phyloP scores from a whole-genome alignment of 2,797 vertebrate genomes.

The Atherinosoma microstoma region DNA sequence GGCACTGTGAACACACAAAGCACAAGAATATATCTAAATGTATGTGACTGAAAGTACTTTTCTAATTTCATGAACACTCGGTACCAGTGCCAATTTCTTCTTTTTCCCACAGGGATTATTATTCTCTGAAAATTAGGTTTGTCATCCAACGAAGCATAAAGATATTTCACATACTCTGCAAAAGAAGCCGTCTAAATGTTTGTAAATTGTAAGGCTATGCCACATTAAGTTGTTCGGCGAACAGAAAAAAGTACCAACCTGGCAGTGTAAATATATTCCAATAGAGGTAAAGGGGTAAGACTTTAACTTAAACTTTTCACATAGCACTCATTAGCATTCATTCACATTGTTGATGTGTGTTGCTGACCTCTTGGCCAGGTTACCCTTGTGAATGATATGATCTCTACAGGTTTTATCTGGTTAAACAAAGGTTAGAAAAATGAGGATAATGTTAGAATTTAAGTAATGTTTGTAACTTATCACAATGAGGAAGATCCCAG shows the following conservation, averaged over 20 bases:
- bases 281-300: not conserved
- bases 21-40: not conserved
- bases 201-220: not conserved
- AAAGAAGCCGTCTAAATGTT: not conserved
- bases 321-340: not conserved
- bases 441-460: not conserved
- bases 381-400: too few relatives aligned
- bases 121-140: slow-evolving; percentile 7
- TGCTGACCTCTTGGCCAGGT: not conserved
- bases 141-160: slow-evolving; percentile 1
- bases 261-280: not conserved
- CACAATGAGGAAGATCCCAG: not conserved
- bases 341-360: not conserved
- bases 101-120: not conserved
- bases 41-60: not conserved
- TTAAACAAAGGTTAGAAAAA: too few relatives aligned
- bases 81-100: not conserved
- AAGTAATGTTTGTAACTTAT: not conserved
- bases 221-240: not conserved
- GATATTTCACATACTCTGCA: not conserved
- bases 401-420: too few relatives aligned
- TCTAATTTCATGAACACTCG: not conserved
- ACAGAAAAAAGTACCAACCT: not conserved
- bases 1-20: not conserved
- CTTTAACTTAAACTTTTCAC: not conserved